Evolutionary conservation across 2,113 vertebrate species (phyloP).

Genomic region (Jaculus jaculus): DNA sequence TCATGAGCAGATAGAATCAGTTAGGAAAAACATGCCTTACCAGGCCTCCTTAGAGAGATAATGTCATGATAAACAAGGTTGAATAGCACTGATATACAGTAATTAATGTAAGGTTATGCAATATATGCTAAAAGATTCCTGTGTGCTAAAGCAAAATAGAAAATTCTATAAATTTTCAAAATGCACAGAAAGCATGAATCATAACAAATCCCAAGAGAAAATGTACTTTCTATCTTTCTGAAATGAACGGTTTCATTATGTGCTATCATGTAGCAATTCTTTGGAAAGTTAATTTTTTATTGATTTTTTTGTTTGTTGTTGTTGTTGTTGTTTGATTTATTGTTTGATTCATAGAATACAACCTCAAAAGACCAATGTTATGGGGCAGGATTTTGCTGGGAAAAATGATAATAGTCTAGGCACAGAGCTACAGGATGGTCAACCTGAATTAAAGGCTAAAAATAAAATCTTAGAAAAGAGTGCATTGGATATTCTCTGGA

Average conservation of each 20-base stretch:
- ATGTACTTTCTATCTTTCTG: background rate
- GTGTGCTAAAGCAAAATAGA: background rate
- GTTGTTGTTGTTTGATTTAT: no score
- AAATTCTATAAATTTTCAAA: slow-evolving; percentile 30
- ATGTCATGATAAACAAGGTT: background rate
- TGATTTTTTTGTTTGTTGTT: slow-evolving; percentile 32
- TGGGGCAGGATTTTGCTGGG: background rate
- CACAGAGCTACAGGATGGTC: background rate
- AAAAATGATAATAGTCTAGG: background rate
- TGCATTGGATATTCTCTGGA: background rate
- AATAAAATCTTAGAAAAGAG: background rate
- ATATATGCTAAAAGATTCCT: background rate
- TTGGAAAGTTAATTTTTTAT: background rate
- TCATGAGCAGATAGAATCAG: background rate
- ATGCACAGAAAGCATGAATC: background rate
- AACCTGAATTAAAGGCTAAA: background rate
- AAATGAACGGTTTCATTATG: background rate
- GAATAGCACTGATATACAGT: background rate
- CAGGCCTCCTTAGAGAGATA: background rate
- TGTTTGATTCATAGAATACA: slow-evolving; percentile 5
- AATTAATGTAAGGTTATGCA: background rate
- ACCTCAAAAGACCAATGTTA: background rate
- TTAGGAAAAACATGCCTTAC: background rate
- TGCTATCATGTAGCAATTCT: background rate
- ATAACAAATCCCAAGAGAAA: background rate